Base-by-base conservation (phyloP, 2,113 vertebrate genomes). In the Pygoscelis adeliae region DNA sequence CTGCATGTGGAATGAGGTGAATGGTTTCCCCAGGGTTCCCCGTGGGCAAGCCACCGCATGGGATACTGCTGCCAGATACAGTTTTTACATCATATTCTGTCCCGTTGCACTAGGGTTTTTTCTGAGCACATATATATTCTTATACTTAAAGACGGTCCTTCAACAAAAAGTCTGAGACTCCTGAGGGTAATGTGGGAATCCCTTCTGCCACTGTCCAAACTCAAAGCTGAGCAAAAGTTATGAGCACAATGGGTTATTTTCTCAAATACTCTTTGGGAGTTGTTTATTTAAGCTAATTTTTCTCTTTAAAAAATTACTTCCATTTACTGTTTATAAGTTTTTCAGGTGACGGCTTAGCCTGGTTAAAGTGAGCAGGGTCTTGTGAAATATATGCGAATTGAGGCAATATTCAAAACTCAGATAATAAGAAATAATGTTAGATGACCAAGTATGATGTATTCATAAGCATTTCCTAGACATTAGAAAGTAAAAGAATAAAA, bases 321-420 rank as follows among this genome's bases (percentile, higher is more conserved):
- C 10, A 47, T 2, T 56, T 87, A 22, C 9, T 44, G 4, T 36
- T 38, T 58, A 3, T 53, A 66, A 40, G 9, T 11, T 83, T 85
- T 77, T n/a, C 17, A 11, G 9, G 34, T 26, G 49, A 21, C 4
- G 1, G 6, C 4, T 83, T 93, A 58, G 3, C 0, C 1, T 81
- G 7, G 3, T 40, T 61, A 66, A 63, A 83, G 7, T 32, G 21
- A 77, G 20, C 3, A 44, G 13, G 5, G 1, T 77, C 59, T 40
- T 92, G 11, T 80, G 63, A 83, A 56, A 23, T 44, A 32, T 10
- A 19, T 42, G 4, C 25, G 36, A 89, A 71, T 49, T 74, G 25
- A 84, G 40, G 6, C 9, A 77, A 47, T 26, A 40, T 71, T 78
- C 4, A 76, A 71, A 92, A 63, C 52, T 30, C 4, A 5, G 2